phyloP scores from a whole-genome alignment of 2,797 vertebrate species.

The Ptychobarbus kaznakovi region DNA sequence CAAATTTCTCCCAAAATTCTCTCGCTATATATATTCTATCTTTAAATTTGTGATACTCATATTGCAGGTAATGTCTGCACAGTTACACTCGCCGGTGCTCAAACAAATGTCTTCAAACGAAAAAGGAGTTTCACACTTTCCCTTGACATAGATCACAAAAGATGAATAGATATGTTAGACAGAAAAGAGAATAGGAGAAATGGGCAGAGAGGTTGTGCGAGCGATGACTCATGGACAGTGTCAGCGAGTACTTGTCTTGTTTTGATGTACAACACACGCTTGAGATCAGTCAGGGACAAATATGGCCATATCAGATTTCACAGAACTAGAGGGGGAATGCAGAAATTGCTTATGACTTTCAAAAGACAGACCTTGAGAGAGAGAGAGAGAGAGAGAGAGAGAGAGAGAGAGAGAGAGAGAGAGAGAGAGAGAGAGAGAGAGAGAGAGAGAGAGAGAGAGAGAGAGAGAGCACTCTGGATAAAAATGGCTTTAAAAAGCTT shows the following conservation, averaged over 20 bases:
- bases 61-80: conserved; percentile 2
- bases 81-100: neutral
- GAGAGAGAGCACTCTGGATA: neutral
- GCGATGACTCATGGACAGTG: conserved; percentile 25
- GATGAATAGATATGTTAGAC: conserved; percentile 42
- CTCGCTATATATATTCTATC: neutral
- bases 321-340: conserved; percentile 21
- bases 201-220: conserved; percentile 24
- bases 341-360: conserved; percentile 46
- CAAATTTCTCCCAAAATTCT: neutral
- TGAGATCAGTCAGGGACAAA: conserved; percentile 38
- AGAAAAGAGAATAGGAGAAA: conserved; percentile 40
- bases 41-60: neutral
- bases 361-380: conserved; percentile 13
- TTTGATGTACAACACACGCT: conserved; percentile 48
- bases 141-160: conserved; percentile 27
- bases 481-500: conserved; percentile 9
- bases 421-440: neutral
- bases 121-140: conserved; percentile 16
- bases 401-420: neutral
- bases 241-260: conserved; percentile 40
- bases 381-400: neutral
- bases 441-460: neutral
- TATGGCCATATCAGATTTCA: conserved; percentile 38
- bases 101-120: conserved; percentile 24